Evolutionary conservation across 2,888 invertebrate species (phyloP), one percentile per base, ranked within the genome.

Genomic region (Cylindroiulus punctatus): DNA sequence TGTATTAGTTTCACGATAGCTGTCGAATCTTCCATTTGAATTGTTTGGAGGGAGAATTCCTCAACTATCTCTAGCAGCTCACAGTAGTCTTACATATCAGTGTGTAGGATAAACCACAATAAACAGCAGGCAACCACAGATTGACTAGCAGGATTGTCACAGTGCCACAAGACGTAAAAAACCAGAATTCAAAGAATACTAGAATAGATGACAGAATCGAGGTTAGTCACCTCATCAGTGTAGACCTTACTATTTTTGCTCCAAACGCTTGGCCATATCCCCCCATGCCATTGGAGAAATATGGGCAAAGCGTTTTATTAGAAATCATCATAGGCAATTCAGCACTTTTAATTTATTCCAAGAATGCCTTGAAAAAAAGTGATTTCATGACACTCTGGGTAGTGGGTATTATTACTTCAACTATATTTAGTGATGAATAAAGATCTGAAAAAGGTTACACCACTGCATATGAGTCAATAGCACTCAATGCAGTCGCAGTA

Each of bases 181-280:
- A 10, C 65, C 7, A 26, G 26, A 65, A 65, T 26, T 65, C 65
- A 65, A 26, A 22, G 3, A 8, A 44, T 8, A 44, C 30, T 30
- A 76, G 76, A 76, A 76, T 76, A 30, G 76, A 76, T 30, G 30
- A 30, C 76, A 76, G 26, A 14, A 5, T 76, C 22, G 76, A 26
- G 76, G 76, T 76, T 76, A 76, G 30, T 76, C 76, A 76, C 76
- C 76, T 65, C 65, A 30, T 12, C 14, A 26, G 12, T 14, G 30
- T 30, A 76, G 7, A 26, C 30, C 76, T 76, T 30, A 76, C 76
- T 76, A 76, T 76, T 76, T 76, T 76, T 76, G 30, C 76, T 3
- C 76, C 22, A 65, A n/a, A 76, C 14, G 17, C 3, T 12, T 30
- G 22, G 30, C 57, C 30, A 30, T 17, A 30, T 76, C 30, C 26